Conservation (phyloP, 1,140 invertebrate genomes). For the Drosophila lini region DNA sequence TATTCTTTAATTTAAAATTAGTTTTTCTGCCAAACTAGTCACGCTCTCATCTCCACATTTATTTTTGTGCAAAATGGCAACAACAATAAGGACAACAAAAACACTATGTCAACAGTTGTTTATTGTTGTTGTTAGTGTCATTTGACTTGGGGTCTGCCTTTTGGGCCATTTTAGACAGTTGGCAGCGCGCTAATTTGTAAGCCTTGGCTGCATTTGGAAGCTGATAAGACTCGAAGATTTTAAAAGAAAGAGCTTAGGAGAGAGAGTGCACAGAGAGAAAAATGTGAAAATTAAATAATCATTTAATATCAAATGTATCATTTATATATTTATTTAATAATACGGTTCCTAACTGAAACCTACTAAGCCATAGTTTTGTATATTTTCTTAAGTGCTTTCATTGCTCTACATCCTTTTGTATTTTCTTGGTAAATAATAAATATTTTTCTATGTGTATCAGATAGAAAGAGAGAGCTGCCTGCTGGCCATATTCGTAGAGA, state of each 20-base stretch:
- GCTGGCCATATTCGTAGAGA: slow-evolving; percentile 75
- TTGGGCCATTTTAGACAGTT: slow-evolving; percentile 76
- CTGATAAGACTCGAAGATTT: slow-evolving; percentile 73
- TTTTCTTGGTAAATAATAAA: no score
- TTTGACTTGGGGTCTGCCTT: slow-evolving; percentile 78
- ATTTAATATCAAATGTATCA: no score
- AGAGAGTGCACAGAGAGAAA: neutral
- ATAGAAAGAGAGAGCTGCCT: slow-evolving; percentile 45
- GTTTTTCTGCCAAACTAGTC: neutral
- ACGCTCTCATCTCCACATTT: slow-evolving; percentile 24
- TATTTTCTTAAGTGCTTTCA: neutral
- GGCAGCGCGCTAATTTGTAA: slow-evolving; percentile 83
- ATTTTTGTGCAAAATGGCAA: slow-evolving; percentile 21
- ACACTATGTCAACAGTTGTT: slow-evolving; percentile 75
- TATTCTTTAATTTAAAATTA: neutral
- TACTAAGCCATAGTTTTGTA: neutral
- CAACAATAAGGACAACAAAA: slow-evolving; percentile 64
- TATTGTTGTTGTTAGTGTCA: slow-evolving; percentile 83
- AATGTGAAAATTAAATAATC: no score
- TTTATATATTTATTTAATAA: no score
- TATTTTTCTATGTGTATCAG: slow-evolving; percentile 11
- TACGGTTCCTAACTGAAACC: no score
- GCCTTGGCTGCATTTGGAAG: slow-evolving; percentile 70
- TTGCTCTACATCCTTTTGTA: neutral
- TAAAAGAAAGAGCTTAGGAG: slow-evolving; percentile 21